Base-by-base conservation (phyloP, 2,113 vertebrate species). In the Pionites leucogaster region DNA sequence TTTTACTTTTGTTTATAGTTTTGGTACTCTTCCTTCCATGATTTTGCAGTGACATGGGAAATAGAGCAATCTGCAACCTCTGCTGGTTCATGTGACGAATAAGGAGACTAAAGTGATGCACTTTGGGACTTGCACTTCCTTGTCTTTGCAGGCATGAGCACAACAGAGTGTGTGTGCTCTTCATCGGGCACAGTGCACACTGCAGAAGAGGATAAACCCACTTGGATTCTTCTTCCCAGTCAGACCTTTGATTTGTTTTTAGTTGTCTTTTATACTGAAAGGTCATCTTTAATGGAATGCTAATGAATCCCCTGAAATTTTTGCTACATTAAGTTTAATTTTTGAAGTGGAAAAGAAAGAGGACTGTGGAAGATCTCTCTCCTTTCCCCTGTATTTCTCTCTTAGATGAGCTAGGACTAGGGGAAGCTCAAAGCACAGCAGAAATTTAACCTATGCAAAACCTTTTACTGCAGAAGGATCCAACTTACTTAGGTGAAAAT, bases 131-230 rank as follows among this genome's bases (percentile, higher is more conserved):
- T 35, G 37, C 8, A 5, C 29, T 39, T 67, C 7, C 0, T 7
- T 15, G 53, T 24, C 33, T 42, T 55, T 57, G 49, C 77, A 70
- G 10, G 18, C 0, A 0, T 20, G 31, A 92, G 75, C 41, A 25
- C 69, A 68, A 10, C 11, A 25, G 17, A 25, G 20, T 5, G 6
- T 2, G 2, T 13, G 49, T 49, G 75, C 63, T 86, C n/a, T 69
- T 64, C 20, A 13, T 13, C 0, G 1, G 46, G 35, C 2, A 0
- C 42, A 37, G 52, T 22, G 18, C 3, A 0, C 9, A 15, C 13
- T 49, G 13, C 60, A 49, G 47, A n/a, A 28, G 19, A 13, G 23
- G 28, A 27, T 37, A 62, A 31, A 63, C 27, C 25, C 47, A 3
- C 23, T 42, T 19, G 3, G 2, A 11, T 28, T 52, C 39, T n/a